Conservation (phyloP, 2,888 invertebrate species). For the Cantharis rustica region DNA sequence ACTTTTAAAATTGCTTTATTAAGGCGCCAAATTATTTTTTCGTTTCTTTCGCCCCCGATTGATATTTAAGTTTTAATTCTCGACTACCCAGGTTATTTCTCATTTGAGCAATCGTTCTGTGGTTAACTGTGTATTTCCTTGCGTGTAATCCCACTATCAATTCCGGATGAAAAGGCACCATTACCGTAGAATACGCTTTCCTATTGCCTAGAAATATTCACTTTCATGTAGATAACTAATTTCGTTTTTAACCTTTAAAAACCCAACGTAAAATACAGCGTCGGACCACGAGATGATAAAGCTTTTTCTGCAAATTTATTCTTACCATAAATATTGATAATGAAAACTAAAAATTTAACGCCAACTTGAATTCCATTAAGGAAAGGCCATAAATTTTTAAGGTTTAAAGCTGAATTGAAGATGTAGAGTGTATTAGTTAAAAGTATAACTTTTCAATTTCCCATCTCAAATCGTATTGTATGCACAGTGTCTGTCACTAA, state of each 20-base stretch:
- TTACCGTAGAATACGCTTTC: constrained; percentile 41
- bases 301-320: neutral
- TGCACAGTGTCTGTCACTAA: constrained; percentile 37
- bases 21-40: neutral
- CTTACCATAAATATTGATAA: constrained; percentile 11
- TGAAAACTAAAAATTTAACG: neutral
- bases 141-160: constrained; percentile 45
- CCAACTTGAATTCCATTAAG: constrained; percentile 44
- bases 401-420: constrained; percentile 32
- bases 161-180: constrained; percentile 40
- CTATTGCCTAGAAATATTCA: constrained; percentile 37
- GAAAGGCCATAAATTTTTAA: constrained; percentile 48
- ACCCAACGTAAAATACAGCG: constrained; percentile 15
- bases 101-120: constrained; percentile 8
- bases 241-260: constrained; percentile 28
- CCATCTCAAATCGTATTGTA: constrained; percentile 45
- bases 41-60: neutral
- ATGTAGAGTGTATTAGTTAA: constrained; percentile 46
- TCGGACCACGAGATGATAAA: constrained; percentile 16
- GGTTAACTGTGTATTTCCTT: constrained; percentile 40
- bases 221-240: constrained; percentile 40
- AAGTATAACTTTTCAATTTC: constrained; percentile 53
- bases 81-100: neutral
- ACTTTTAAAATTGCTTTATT: neutral
- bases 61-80: neutral